These are phyloP conservation scores for Pogonophryne albipinna DNA, from an alignment of 2,797 vertebrate genomes.

Conservation along the genomic window DNA sequence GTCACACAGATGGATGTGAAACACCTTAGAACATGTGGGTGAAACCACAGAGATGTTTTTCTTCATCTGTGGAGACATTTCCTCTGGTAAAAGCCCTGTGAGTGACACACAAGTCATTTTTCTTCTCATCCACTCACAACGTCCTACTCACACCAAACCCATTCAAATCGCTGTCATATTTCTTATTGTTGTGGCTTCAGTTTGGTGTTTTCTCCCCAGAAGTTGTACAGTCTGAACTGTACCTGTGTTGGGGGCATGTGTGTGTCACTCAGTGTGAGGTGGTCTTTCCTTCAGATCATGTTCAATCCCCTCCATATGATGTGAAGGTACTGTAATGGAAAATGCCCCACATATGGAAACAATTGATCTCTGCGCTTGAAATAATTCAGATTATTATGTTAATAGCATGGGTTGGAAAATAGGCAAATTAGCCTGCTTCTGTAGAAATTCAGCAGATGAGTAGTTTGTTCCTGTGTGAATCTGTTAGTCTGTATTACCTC, in stretches of 20 bases:
- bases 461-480: slow-evolving; percentile 60
- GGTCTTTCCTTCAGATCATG: slow-evolving; percentile 68
- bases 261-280: slow-evolving; percentile 46
- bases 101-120: slow-evolving; percentile 36
- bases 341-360: slow-evolving; percentile 71
- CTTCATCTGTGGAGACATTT: slow-evolving; percentile 46
- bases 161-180: slow-evolving; percentile 10
- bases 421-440: slow-evolving; percentile 53
- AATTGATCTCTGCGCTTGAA: slow-evolving; percentile 20
- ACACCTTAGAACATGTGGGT: slow-evolving; percentile 54
- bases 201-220: not conserved
- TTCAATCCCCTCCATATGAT: slow-evolving; percentile 52
- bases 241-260: slow-evolving; percentile 1
- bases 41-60: slow-evolving; percentile 60
- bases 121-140: slow-evolving; percentile 44
- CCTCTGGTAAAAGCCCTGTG: slow-evolving; percentile 34
- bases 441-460: slow-evolving; percentile 36
- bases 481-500: not conserved
- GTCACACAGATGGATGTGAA: not conserved
- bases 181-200: slow-evolving; percentile 18
- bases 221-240: no score
- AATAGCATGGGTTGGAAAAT: slow-evolving; percentile 69
- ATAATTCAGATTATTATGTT: slow-evolving; percentile 53
- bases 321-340: slow-evolving; percentile 32
- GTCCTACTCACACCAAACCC: slow-evolving; percentile 23